Evolutionary conservation across 2,797 vertebrate genomes (phyloP).

Genomic region (Coregonus ussuriensis): DNA sequence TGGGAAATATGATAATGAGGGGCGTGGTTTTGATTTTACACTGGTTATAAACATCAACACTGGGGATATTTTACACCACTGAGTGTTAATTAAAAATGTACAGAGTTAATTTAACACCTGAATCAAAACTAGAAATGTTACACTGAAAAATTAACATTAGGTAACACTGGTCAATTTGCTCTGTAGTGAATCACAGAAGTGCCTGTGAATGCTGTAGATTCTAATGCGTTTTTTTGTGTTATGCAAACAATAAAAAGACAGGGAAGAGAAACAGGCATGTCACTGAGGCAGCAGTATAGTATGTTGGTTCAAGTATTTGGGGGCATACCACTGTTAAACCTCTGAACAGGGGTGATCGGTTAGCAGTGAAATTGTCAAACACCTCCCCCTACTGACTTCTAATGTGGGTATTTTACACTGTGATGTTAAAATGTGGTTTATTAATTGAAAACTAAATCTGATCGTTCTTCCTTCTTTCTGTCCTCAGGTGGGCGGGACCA

Average conservation of each 20-base stretch:
- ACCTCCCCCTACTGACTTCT: background rate
- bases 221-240: background rate
- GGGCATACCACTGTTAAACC: background rate
- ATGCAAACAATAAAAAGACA: conserved; percentile 19
- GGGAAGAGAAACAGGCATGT: background rate
- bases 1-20: too few relatives aligned
- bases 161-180: too few relatives aligned
- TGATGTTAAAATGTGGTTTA: background rate
- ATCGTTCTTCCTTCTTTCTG: background rate
- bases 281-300: background rate
- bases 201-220: background rate
- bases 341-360: background rate
- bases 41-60: too few relatives aligned
- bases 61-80: too few relatives aligned
- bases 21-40: too few relatives aligned
- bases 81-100: too few relatives aligned
- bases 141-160: too few relatives aligned
- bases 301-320: background rate
- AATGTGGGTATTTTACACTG: background rate
- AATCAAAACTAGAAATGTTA: too few relatives aligned
- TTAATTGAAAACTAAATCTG: background rate
- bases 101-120: too few relatives aligned
- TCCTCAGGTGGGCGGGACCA: conserved; percentile 91
- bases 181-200: background rate
- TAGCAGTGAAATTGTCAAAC: background rate